Evolutionary conservation across 2,888 invertebrate genomes (phyloP).

Genomic region (Abrostola tripartita): DNA sequence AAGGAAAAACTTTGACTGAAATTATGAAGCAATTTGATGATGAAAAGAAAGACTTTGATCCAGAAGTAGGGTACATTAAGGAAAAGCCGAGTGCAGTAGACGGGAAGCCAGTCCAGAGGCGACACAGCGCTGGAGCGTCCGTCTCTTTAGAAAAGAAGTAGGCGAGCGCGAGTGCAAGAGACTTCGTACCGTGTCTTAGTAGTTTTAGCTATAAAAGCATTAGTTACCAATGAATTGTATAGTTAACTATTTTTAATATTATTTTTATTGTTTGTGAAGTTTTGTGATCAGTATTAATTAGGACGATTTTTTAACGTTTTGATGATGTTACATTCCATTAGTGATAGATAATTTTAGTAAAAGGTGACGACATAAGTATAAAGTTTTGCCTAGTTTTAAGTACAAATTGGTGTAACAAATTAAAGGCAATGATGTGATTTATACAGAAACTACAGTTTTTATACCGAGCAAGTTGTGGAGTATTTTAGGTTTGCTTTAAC

Average conservation of each 20-base stretch:
- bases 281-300: slow-evolving; percentile 79
- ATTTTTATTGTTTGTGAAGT: slow-evolving; percentile 57
- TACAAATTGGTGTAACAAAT: slow-evolving; percentile 54
- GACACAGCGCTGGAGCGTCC: slow-evolving; percentile 81
- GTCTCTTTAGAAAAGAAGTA: slow-evolving; percentile 80
- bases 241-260: slow-evolving; percentile 59
- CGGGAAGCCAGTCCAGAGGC: slow-evolving; percentile 74
- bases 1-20: slow-evolving; percentile 90
- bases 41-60: slow-evolving; percentile 75
- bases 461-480: slow-evolving; percentile 35
- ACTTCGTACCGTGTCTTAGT: slow-evolving; percentile 58
- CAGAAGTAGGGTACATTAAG: slow-evolving; percentile 73
- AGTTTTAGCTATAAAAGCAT: slow-evolving; percentile 49
- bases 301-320: slow-evolving; percentile 42
- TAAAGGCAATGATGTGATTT: slow-evolving; percentile 46
- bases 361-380: slow-evolving; percentile 68
- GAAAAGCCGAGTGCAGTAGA: slow-evolving; percentile 66
- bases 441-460: slow-evolving; percentile 49
- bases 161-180: slow-evolving; percentile 65
- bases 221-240: slow-evolving; percentile 61
- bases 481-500: slow-evolving; percentile 40
- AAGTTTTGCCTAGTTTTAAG: slow-evolving; percentile 59
- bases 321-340: slow-evolving; percentile 64
- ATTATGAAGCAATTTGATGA: slow-evolving; percentile 90
- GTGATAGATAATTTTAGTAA: slow-evolving; percentile 59